phyloP scores from a whole-genome alignment of 2,113 vertebrate species.

The Sylvia atricapilla region DNA sequence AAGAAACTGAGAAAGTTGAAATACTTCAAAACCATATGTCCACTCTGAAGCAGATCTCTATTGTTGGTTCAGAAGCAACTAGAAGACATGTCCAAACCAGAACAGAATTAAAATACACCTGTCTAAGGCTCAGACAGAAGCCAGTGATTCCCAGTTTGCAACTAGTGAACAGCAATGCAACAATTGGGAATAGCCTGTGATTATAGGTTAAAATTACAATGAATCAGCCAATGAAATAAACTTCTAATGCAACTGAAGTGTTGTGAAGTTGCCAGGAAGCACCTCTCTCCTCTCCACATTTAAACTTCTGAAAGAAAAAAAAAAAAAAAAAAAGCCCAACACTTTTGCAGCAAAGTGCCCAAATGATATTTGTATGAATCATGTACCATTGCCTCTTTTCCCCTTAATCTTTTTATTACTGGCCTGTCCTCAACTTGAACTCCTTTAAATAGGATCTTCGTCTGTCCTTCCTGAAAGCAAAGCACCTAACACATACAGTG shows the following conservation, averaged over 20 bases:
- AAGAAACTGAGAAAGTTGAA: background rate
- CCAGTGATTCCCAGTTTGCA: background rate
- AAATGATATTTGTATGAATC: background rate
- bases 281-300: background rate
- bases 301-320: background rate
- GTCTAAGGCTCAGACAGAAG: background rate
- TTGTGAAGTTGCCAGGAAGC: background rate
- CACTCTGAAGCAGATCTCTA: background rate
- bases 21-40: background rate
- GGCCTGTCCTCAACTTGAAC: background rate
- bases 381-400: background rate
- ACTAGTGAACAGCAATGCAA: background rate
- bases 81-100: background rate
- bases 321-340: background rate
- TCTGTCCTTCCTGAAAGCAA: constrained; percentile 1
- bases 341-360: background rate
- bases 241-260: background rate
- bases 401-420: background rate
- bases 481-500: background rate
- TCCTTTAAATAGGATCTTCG: background rate
- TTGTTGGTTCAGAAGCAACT: background rate
- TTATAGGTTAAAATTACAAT: background rate
- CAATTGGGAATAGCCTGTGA: background rate
- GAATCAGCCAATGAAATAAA: background rate
- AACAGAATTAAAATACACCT: background rate